These are phyloP conservation scores for Linurgus olivaceus DNA, from an alignment of 2,797 vertebrate species.

Conservation along the genomic window DNA sequence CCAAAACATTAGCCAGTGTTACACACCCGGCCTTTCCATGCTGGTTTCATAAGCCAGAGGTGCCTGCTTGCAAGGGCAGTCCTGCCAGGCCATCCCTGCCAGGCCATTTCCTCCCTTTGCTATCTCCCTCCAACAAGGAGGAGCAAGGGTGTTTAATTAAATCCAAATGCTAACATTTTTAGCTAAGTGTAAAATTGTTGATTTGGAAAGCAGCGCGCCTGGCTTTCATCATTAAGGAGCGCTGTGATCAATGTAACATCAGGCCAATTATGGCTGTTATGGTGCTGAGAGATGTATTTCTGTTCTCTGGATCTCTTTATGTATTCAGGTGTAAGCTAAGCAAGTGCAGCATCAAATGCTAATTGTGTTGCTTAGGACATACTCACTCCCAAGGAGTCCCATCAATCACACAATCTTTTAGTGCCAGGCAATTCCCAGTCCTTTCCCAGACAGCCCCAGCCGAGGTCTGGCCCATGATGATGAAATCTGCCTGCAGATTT, in stretches of 20 bases:
- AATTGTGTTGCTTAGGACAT: background rate
- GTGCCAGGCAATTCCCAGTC: background rate
- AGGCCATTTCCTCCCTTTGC: background rate
- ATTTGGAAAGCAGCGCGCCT: background rate
- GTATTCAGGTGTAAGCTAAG: background rate
- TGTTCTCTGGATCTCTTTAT: background rate
- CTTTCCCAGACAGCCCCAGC: background rate
- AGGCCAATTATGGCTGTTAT: background rate
- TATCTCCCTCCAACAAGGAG: background rate
- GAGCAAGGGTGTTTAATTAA: slow-evolving; percentile 17
- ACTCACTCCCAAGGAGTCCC: background rate
- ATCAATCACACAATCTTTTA: background rate
- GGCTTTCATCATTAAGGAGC: slow-evolving; percentile 23
- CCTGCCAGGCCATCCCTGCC: background rate
- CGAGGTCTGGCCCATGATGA: background rate
- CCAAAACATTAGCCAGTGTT: background rate
- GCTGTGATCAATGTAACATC: slow-evolving; percentile 8
- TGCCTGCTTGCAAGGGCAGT: background rate
- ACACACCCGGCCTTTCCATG: background rate
- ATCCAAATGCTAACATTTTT: slow-evolving; percentile 9
- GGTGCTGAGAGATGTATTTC: background rate
- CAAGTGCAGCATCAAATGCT: background rate
- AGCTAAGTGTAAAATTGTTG: slow-evolving; percentile 30
- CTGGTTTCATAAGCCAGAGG: background rate
- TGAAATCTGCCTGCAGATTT: slow-evolving; percentile 3